phyloP scores from a whole-genome alignment of 2,888 invertebrate genomes.

The Polyommatus icarus region DNA sequence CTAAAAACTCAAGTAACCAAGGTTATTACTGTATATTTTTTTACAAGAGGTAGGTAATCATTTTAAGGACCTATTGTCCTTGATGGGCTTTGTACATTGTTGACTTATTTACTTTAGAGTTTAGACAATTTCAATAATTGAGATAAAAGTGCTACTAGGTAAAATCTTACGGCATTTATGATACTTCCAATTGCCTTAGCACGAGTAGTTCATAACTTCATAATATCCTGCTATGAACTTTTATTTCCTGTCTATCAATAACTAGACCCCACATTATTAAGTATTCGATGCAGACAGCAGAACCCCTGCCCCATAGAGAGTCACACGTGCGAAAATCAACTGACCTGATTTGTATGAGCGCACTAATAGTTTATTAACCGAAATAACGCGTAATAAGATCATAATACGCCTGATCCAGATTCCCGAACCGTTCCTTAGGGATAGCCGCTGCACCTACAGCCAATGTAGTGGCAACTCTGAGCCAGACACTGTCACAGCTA shows the following conservation, averaged over 20 bases:
- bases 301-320: not conserved
- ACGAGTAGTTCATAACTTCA: too few species aligned
- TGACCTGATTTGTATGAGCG: not conserved
- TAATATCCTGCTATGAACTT: too few species aligned
- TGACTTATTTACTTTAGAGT: too few species aligned
- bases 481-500: not conserved
- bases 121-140: too few species aligned
- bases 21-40: too few species aligned
- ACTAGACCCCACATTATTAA: not conserved
- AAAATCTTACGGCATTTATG: too few species aligned
- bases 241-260: not conserved
- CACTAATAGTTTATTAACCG: conserved; percentile 2
- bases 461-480: not conserved
- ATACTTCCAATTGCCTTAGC: too few species aligned
- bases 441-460: not conserved
- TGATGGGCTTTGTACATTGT: too few species aligned
- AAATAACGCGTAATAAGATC: not conserved
- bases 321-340: conserved; percentile 5
- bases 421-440: not conserved
- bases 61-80: too few species aligned
- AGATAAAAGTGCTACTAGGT: too few species aligned
- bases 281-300: too few species aligned
- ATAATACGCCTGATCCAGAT: not conserved
- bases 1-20: too few species aligned
- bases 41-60: not conserved